Base-by-base conservation (phyloP, 1,140 invertebrate species). In the Hycleus cichorii region DNA sequence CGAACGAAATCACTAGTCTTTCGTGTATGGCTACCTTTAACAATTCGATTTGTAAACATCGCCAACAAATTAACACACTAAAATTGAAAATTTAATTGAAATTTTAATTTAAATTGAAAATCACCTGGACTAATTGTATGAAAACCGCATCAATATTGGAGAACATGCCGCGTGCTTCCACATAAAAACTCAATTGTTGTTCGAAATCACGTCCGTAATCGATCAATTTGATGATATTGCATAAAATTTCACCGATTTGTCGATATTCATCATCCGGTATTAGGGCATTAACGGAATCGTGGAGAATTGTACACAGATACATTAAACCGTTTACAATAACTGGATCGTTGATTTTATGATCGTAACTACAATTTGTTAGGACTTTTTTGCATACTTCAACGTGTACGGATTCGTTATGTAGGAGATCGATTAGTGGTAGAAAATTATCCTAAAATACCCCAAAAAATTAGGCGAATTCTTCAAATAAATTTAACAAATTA, bases 211-310 rank as follows among this genome's bases (percentile, higher is more conserved):
- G 76, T 27, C 89, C 88, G 73, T 89, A 93, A 63, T 87, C 81
- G 4, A 97, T 87, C 49, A 83, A 81, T 65, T 84, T 80, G 11
- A 97, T 83, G 58, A 94, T 86, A 59, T 81, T 82, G 61, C 86
- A 89, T 49, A 97, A 90, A 18, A 97, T 75, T 58, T 85, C 81
- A 5, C 90, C 85, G 47, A 95, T 91, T 72, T 90, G 84, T 60
- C 92, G 84, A 49, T 85, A 85, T 73, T 97, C 95, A 76, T 97
- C 95, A 49, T 95, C 91, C 3, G 95, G 85, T 1, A 91, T 93
- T n/a, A 96, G 75, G 1, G 93, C 90, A 74, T 90, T 93, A 18
- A 97, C 90, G 9, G 91, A 93, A 74, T 97, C 93, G 71, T 97
- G 93, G 59, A 97, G 82, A 62, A 89, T 86, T 68, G 87, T 87